Conservation (phyloP, 1,140 invertebrate species). For the Drosophila lowei region DNA sequence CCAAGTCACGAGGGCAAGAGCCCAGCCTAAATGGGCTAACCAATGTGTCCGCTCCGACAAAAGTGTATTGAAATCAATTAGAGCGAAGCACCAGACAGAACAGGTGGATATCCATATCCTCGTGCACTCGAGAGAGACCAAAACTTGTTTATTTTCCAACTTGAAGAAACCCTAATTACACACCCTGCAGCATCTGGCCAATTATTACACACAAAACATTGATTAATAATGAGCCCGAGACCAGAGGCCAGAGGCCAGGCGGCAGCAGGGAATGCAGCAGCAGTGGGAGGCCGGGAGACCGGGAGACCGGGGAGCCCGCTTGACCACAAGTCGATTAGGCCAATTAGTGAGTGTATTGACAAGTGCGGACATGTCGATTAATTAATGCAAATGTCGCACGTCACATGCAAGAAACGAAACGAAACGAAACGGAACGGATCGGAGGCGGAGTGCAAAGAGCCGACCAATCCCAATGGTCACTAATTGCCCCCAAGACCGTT, state of each 20-base stretch:
- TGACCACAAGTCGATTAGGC: slow-evolving; percentile 66
- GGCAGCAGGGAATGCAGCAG: neutral
- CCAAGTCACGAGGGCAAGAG: slow-evolving; percentile 17
- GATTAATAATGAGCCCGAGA: slow-evolving; percentile 66
- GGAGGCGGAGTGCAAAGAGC: neutral
- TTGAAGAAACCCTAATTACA: neutral
- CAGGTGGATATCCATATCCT: neutral
- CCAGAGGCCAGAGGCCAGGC: too few relatives aligned
- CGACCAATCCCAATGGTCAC: slow-evolving; percentile 35
- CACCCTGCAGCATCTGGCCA: slow-evolving; percentile 20
- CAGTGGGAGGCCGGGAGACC: too few relatives aligned
- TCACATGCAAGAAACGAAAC: slow-evolving; percentile 21
- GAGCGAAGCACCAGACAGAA: slow-evolving; percentile 15
- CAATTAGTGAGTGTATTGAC: slow-evolving; percentile 67
- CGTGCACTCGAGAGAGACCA: too few relatives aligned
- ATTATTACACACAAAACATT: slow-evolving; percentile 67
- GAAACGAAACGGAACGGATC: too few relatives aligned
- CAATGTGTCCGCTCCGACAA: too few relatives aligned
- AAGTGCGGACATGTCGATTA: slow-evolving; percentile 70
- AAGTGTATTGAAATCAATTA: slow-evolving; percentile 46
- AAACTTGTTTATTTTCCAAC: neutral
- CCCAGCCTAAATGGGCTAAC: slow-evolving; percentile 1
- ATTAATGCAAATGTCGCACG: slow-evolving; percentile 59
- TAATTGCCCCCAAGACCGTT: slow-evolving; percentile 42
- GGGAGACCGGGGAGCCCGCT: neutral